Evolutionary conservation across 2,113 vertebrate genomes (phyloP).

Genomic region (Xenopus tropicalis): DNA sequence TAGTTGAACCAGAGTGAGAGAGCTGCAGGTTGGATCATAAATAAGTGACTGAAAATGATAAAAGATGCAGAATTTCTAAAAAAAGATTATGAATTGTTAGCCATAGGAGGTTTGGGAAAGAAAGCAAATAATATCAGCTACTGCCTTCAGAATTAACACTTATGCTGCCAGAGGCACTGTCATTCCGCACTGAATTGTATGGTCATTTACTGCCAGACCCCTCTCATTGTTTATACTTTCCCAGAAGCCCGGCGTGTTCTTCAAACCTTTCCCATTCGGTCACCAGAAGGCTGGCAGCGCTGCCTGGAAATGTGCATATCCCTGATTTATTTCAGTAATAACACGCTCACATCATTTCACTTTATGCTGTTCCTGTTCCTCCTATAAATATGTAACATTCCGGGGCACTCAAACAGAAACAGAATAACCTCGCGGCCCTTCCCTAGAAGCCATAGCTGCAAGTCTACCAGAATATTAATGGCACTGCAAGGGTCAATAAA

Average conservation of each 20-base stretch:
- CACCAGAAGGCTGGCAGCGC: conserved; percentile 30
- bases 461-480: conserved; percentile 27
- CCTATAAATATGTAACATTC: conserved; percentile 47
- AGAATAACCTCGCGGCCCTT: conserved; percentile 44
- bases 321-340: conserved; percentile 45
- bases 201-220: not conserved
- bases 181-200: not conserved
- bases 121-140: not conserved
- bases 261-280: conserved; percentile 21
- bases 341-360: conserved; percentile 43
- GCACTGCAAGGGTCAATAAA: conserved; percentile 23
- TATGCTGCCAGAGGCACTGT: not conserved
- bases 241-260: conserved; percentile 16
- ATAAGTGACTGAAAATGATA: too few species aligned
- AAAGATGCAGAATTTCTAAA: not conserved
- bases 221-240: not conserved
- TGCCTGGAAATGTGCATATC: conserved; percentile 36
- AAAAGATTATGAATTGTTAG: not conserved
- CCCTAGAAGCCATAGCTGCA: conserved; percentile 28
- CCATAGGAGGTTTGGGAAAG: not conserved
- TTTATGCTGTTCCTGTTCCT: conserved; percentile 43
- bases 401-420: conserved; percentile 34
- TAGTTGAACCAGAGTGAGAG: too few species aligned
- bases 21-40: too few species aligned
- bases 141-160: not conserved